Evolutionary conservation across 2,797 vertebrate species (phyloP).

Genomic region (Chaetophractus vellerosus): DNA sequence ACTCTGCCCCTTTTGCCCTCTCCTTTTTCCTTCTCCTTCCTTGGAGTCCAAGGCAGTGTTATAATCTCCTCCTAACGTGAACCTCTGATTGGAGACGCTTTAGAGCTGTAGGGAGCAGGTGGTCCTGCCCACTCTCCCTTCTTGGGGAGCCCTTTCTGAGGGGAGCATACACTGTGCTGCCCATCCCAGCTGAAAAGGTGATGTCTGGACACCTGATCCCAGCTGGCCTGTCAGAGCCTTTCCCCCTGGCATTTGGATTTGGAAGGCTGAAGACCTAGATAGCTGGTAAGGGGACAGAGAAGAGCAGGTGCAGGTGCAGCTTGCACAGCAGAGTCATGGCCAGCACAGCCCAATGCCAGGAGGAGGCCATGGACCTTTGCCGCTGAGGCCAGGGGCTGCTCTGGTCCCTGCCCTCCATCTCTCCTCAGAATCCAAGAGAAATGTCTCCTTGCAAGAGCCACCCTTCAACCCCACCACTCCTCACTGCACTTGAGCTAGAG

Average conservation of each 20-base stretch:
- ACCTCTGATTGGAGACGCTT: background rate
- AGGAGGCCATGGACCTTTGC: background rate
- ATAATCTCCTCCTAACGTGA: background rate
- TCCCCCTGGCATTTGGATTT: background rate
- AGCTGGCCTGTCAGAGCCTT: background rate
- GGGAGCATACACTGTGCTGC: background rate
- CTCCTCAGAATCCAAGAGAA: background rate
- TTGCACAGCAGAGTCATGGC: background rate
- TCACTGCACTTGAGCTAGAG: rapidly evolving
- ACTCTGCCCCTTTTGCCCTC: too few relatives aligned
- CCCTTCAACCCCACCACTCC: background rate
- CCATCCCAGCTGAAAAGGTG: background rate
- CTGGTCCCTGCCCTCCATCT: background rate
- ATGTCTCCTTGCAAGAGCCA: rapidly evolving
- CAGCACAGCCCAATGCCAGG: rapidly evolving
- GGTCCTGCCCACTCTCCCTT: background rate
- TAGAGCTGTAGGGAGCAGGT: background rate
- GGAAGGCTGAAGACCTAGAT: background rate
- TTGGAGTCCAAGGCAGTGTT: background rate
- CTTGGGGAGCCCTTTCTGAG: background rate
- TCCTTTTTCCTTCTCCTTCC: background rate
- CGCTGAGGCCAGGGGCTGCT: background rate
- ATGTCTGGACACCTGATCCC: background rate
- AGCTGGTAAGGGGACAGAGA: background rate
- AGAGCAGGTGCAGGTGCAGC: background rate